These are phyloP conservation scores for Dromius quadrimaculatus DNA, from an alignment of 2,888 invertebrate genomes.

Conservation along the genomic window DNA sequence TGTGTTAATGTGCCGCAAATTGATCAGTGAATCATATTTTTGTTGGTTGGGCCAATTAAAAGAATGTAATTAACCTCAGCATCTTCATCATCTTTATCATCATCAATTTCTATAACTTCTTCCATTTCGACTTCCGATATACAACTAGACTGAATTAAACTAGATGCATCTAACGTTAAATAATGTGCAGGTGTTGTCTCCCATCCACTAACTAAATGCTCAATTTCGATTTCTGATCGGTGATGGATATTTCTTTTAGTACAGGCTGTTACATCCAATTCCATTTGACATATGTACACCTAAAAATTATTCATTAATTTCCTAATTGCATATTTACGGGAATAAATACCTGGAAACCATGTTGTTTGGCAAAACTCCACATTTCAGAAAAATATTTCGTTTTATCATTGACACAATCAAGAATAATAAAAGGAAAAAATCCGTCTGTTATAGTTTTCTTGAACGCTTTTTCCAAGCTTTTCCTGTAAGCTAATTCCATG, in stretches of 20 bases:
- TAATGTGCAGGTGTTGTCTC: constrained; percentile 85
- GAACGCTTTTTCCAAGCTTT: constrained; percentile 87
- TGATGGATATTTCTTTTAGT: constrained; percentile 87
- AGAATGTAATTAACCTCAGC: constrained; percentile 61
- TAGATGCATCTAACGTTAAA: constrained; percentile 83
- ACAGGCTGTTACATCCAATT: constrained; percentile 83
- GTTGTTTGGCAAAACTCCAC: constrained; percentile 87
- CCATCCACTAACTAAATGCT: constrained; percentile 78
- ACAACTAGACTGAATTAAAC: constrained; percentile 84
- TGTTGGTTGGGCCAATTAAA: too few relatives aligned
- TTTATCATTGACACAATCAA: constrained; percentile 91
- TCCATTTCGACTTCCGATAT: constrained; percentile 91
- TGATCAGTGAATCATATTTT: neutral
- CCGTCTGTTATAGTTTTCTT: constrained; percentile 92
- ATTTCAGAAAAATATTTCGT: constrained; percentile 87
- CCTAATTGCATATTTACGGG: too few relatives aligned
- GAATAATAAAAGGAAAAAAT: constrained; percentile 92
- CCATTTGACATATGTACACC: constrained; percentile 93
- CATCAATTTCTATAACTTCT: constrained; percentile 60
- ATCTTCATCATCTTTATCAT: constrained; percentile 67
- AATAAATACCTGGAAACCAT: constrained; percentile 92
- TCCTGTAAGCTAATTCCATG: constrained; percentile 85
- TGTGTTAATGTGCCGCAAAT: too few relatives aligned
- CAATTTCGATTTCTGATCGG: constrained; percentile 82
- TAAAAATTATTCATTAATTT: constrained; percentile 63